A percentile compares a stretch with the other conserved stretches of the same genome.
phyloP scores from a whole-genome alignment of 2,797 vertebrate genomes.

The Phoeniculus purpureus region DNA sequence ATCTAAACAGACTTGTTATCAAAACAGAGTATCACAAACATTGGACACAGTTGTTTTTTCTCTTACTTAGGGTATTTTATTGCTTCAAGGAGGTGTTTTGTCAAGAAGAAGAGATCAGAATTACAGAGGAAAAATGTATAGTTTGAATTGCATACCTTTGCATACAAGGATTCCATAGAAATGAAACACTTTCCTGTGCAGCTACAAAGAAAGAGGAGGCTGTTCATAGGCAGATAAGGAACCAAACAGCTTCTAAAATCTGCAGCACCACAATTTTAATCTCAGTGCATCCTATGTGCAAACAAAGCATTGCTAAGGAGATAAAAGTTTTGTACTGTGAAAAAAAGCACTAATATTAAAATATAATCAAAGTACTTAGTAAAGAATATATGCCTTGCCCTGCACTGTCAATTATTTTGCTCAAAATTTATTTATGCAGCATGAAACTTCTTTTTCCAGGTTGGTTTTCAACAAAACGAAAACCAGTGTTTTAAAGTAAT shows the following conservation, averaged over 20 bases:
- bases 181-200: background rate
- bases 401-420: background rate
- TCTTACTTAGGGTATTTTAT: background rate
- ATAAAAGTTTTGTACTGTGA: constrained; percentile 13
- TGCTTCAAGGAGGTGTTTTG: background rate
- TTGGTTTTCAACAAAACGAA: background rate
- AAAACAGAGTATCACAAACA: background rate
- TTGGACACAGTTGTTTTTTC: background rate
- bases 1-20: background rate
- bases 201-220: constrained; percentile 5
- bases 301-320: constrained; percentile 15
- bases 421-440: background rate
- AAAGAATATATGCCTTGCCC: background rate
- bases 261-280: background rate
- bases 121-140: background rate
- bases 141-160: background rate
- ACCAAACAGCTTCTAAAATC: constrained; percentile 35
- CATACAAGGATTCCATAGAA: background rate
- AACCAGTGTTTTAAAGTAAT: background rate
- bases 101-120: constrained; percentile 13
- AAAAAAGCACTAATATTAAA: constrained; percentile 24
- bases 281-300: background rate
- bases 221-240: background rate
- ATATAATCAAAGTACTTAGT: background rate
- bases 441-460: background rate